Percentiles rank a stretch among this genome's conserved stretches.
These are phyloP conservation scores for Apodemia duryi DNA, from an alignment of 2,888 invertebrate genomes.

Conservation along the genomic window DNA sequence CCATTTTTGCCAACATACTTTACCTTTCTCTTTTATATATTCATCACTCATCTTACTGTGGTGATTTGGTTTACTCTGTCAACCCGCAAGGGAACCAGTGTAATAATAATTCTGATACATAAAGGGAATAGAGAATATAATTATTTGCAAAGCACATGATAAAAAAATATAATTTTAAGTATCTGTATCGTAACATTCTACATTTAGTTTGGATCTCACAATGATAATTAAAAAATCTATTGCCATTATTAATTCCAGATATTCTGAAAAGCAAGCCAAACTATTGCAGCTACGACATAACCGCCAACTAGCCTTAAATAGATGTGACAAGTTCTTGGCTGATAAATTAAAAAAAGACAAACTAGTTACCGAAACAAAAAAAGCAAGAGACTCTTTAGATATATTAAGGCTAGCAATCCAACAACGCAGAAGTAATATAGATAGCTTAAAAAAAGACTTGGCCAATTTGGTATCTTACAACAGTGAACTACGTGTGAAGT, in stretches of 20 bases:
- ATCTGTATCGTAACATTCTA: background rate
- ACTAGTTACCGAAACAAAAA: slow-evolving; percentile 60
- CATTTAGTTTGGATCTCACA: too few relatives aligned
- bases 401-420: slow-evolving; percentile 65
- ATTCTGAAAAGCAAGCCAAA: slow-evolving; percentile 82
- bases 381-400: slow-evolving; percentile 61
- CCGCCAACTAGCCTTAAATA: slow-evolving; percentile 75
- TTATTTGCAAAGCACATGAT: too few relatives aligned
- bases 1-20: too few relatives aligned
- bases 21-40: too few relatives aligned
- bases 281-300: slow-evolving; percentile 79
- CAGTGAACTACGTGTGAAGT: slow-evolving; percentile 53
- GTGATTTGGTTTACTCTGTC: too few relatives aligned
- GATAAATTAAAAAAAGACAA: slow-evolving; percentile 61
- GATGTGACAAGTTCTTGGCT: slow-evolving; percentile 67
- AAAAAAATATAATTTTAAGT: too few relatives aligned
- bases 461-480: slow-evolving; percentile 49
- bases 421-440: slow-evolving; percentile 56
- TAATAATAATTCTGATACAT: too few relatives aligned
- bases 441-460: slow-evolving; percentile 50
- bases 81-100: too few relatives aligned
- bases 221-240: background rate
- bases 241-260: slow-evolving; percentile 60
- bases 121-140: too few relatives aligned
- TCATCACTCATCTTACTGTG: too few relatives aligned